Evolutionary conservation across 64 coral and sea anemone species (phyloP), one percentile per base, ranked within the genome.

Genomic region (Platygyra sinensis): DNA sequence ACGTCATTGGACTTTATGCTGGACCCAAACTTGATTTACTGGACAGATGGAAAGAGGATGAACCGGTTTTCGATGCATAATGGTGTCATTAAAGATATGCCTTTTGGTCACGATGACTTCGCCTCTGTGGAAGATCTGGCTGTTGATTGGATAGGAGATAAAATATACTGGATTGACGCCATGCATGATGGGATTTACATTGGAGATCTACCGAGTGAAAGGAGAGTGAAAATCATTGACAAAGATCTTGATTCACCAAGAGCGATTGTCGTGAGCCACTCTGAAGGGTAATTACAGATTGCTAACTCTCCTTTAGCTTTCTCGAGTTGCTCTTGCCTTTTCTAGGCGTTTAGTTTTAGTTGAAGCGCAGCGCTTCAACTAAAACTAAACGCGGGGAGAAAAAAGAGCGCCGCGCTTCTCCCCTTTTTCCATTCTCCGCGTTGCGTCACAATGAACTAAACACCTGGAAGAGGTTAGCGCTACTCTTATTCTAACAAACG

Each of bases 151-250:
- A 15, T 27, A 9, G 7, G 10, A n/a, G 3, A 57, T 30, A 79
- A 79, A 22, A 12, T 79, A 20, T 79, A 79, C 49, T 79, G 76
- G 76, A 79, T 10, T 79, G 76, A 79, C 49, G 22, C 24, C 8
- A 52, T 25, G n/a, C 22, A 57, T 15, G 12, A 52, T 55, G 76
- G 38, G 46, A 57, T 79, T 29, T 79, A 79, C 19, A 14, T 79
- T 13, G 76, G 51, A 55, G 76, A 79, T 79, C 14, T 29, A 51
- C 20, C 10, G 11, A 79, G 50, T 16, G 24, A n/a, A 10, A 29
- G 49, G 8, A 30, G 20, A 57, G 76, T 79, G 0, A 20, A 18
- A 57, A 20, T 79, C 2, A 30, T 55, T 29, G 22, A 54, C 10
- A n/a, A 57, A 25, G 16, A 16, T 3, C 51, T 55, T 28, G 24